Base-by-base conservation (phyloP, 1,140 invertebrate genomes). In the Saxidomus purpurata region DNA sequence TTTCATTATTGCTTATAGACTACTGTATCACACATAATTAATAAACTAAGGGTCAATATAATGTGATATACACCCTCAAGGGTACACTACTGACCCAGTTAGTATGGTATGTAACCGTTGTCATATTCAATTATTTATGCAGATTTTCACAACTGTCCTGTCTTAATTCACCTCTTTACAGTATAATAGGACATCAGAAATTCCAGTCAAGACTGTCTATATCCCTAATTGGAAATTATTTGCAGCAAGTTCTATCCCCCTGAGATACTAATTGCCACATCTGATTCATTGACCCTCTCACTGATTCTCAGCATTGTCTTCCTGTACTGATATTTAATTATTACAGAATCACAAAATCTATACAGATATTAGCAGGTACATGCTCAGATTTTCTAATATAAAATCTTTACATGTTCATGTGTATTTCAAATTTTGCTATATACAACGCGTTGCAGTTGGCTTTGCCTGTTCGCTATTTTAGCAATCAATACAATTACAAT, bases 51-150 rank as follows among this genome's bases (percentile, higher is more conserved):
- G 43, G 43, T 43, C 43, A 43, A 43, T 43, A 8, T 43, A 4
- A 43, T 43, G 43, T 43, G 15, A 43, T 43, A 4, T 43, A 43
- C 43, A 43, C 43, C 43, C 59, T 15, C 11, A 2, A 28, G 59
- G 1, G 25, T 63, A 25, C 59, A 63, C 59, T 63, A 63, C 59
- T 63, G 25, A 63, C 59, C 59, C 25, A 63, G 11, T 63, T 63
- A 63, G 25, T 25, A 25, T n/a, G n/a, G 6, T 28, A 59, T 22
- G 15, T 55, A 22, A 22, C 52, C 52, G n/a, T 22, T 55, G 22
- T 19, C 52, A 55, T 28, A 63, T 63, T 25, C 59, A 63, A 63
- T 63, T 63, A 63, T n/a, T 63, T n/a, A 63, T 63, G 59, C 59
- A 63, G 11, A 63, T 63, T 28, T 55, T 55, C 11, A 28, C 9